Evolutionary conservation across 2,797 vertebrate species (phyloP).

Genomic region (Rhodeus uyekii): DNA sequence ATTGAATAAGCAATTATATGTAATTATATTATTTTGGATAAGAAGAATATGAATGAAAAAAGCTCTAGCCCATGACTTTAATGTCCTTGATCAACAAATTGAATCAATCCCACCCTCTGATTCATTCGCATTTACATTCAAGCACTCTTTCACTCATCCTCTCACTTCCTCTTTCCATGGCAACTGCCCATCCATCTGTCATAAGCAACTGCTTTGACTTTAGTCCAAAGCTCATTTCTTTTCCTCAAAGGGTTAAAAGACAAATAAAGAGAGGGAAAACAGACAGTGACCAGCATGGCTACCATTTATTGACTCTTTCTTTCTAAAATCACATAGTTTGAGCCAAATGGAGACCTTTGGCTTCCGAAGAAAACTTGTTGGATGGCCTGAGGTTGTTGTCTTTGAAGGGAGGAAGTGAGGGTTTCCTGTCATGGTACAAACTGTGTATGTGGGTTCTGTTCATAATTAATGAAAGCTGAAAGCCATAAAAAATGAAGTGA

Average conservation of each 20-base stretch:
- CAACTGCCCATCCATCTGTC: neutral
- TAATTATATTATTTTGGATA: conserved; percentile 11
- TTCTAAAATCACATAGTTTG: conserved; percentile 51
- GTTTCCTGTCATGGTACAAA: conserved; percentile 14
- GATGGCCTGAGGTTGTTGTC: conserved; percentile 6
- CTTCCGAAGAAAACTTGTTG: conserved; percentile 21
- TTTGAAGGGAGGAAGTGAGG: conserved; percentile 18
- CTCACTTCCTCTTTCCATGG: neutral
- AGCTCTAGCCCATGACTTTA: neutral
- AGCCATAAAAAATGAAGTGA: neutral
- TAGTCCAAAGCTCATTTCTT: neutral
- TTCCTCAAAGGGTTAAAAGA: conserved; percentile 2
- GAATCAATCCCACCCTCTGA: neutral
- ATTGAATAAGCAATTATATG: neutral
- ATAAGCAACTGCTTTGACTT: neutral
- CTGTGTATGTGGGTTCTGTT: neutral
- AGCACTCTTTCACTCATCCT: neutral
- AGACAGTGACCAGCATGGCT: conserved; percentile 57
- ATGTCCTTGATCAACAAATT: neutral
- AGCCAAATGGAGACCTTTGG: conserved; percentile 65
- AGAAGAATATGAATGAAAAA: conserved; percentile 17
- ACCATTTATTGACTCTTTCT: conserved; percentile 64
- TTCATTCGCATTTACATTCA: conserved; percentile 8
- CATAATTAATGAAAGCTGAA: neutral
- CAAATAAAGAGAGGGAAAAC: neutral